Base-by-base conservation (phyloP, 23 tunicate genomes). In the Diplosoma virens region DNA sequence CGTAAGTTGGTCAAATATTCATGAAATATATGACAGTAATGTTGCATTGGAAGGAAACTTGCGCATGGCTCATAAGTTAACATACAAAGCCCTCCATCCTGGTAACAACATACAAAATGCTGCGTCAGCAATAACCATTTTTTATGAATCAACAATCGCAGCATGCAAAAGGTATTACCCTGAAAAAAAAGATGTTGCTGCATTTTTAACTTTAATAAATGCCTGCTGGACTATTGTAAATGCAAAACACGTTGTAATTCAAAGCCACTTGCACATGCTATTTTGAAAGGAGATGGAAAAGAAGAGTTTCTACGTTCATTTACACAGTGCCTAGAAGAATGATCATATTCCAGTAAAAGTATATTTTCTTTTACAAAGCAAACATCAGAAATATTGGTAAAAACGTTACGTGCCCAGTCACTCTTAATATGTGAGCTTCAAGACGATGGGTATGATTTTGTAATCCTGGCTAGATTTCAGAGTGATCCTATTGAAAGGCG, bases 31-130 rank as follows among this genome's bases (percentile, higher is more conserved):
- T 55, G 61, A 55, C 22, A 11, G 22, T 9, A 25, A 55, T 18
- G 22, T 17, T 17, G 22, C 17, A n/a, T 9, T 55, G 17, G 5
- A 55, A 25, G 61, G 25, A 55, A 55, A 55, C 23, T 55, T 55
- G 22, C 61, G 61, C n/a, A 55, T 17, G 22, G 61, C 61, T 4
- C 17, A 55, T n/a, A 55, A 55, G 61, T 25, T 55, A 17, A 9
- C 61, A 9, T 55, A 55, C 61, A 55, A 55, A 55, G 61, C 61
- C 22, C 23, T 55, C n/a, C 61, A 18, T 25, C 61, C 61, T 17
- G 61, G 61, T 4, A 25, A 55, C 61, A 55, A 55, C 5, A 55
- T n/a, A 55, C 61, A 55, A 55, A 55, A 25, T 55, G 23, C 22
- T 24, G 25, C 61, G 4, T 55, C 22, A 55, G 61, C 61, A 9